Percentiles rank a stretch among this genome's conserved stretches.
Conservation (phyloP, 2,888 invertebrate species). For the Sialis lutaria region DNA sequence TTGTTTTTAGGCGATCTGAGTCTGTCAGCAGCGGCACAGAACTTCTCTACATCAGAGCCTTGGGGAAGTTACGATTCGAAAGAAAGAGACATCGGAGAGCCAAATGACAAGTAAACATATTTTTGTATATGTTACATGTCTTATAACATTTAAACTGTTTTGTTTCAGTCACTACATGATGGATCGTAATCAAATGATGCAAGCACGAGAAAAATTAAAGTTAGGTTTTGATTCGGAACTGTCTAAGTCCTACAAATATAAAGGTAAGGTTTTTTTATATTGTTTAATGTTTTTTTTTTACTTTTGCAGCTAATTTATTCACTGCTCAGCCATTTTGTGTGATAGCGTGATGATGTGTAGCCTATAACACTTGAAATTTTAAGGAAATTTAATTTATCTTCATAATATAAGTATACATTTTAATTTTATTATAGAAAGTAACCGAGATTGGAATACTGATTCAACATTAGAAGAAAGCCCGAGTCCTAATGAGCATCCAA, state of each 20-base stretch:
- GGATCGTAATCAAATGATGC: constrained; percentile 17
- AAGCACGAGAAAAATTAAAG: constrained; percentile 34
- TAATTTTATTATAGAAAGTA: constrained; percentile 22
- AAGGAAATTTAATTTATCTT: too few relatives aligned
- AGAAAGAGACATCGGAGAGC: neutral
- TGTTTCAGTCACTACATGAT: neutral
- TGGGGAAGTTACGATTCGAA: neutral
- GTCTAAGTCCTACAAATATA: too few relatives aligned
- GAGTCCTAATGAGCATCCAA: constrained; percentile 40
- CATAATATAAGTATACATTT: too few relatives aligned
- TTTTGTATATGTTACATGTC: too few relatives aligned
- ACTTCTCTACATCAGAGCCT: neutral
- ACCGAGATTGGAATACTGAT: constrained; percentile 37
- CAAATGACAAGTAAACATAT: neutral
- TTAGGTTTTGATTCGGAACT: constrained; percentile 33
- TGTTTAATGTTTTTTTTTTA: constrained; percentile 10
- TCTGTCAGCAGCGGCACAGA: constrained; percentile 21
- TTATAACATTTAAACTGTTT: neutral
- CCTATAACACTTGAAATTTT: too few relatives aligned
- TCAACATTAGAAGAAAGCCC: constrained; percentile 30
- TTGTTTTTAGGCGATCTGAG: constrained; percentile 89
- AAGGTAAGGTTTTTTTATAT: too few relatives aligned
- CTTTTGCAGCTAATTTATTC: too few relatives aligned
- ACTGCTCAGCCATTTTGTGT: too few relatives aligned
- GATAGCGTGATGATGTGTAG: too few relatives aligned